Percentiles rank a stretch among this genome's conserved stretches.
These are phyloP conservation scores for Enteromius thamalakanensis DNA, from an alignment of 2,797 vertebrate genomes.

Conservation along the genomic window DNA sequence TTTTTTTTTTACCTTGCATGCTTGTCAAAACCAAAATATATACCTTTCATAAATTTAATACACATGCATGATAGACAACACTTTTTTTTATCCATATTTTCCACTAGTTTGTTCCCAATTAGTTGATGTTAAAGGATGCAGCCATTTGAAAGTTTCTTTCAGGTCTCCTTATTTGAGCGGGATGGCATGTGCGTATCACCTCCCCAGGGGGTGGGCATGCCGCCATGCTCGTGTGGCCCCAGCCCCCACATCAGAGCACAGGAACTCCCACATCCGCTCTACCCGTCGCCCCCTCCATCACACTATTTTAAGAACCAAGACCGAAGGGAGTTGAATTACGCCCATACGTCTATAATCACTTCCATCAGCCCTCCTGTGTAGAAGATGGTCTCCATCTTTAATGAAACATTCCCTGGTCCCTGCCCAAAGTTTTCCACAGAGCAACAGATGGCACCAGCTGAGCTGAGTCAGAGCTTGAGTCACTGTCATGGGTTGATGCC, in stretches of 20 bases:
- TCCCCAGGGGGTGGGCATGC: constrained; percentile 48
- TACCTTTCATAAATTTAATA: not conserved
- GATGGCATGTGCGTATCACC: constrained; percentile 10
- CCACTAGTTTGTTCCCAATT: not conserved
- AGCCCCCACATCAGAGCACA: constrained; percentile 70
- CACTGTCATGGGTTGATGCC: constrained; percentile 31
- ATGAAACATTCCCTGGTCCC: constrained; percentile 24
- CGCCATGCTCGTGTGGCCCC: constrained; percentile 65
- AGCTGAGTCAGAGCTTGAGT: constrained; percentile 31
- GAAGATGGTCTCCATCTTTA: constrained; percentile 40
- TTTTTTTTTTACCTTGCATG: too few relatives aligned
- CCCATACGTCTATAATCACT: constrained; percentile 78
- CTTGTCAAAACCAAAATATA: too few relatives aligned
- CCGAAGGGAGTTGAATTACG: constrained; percentile 71
- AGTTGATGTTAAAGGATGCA: not conserved
- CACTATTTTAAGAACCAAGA: constrained; percentile 57
- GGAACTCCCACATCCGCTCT: constrained; percentile 72
- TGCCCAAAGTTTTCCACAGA: constrained; percentile 24
- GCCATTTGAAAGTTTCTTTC: not conserved
- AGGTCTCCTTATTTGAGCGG: constrained; percentile 20
- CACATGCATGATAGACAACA: not conserved
- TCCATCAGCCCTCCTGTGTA: constrained; percentile 73
- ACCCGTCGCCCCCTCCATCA: constrained; percentile 38
- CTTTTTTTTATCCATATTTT: not conserved
- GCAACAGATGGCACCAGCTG: constrained; percentile 18